Evolutionary conservation across 2,888 invertebrate genomes (phyloP), one percentile per base, ranked within the genome.

Genomic region (Ennomos quercinarius): DNA sequence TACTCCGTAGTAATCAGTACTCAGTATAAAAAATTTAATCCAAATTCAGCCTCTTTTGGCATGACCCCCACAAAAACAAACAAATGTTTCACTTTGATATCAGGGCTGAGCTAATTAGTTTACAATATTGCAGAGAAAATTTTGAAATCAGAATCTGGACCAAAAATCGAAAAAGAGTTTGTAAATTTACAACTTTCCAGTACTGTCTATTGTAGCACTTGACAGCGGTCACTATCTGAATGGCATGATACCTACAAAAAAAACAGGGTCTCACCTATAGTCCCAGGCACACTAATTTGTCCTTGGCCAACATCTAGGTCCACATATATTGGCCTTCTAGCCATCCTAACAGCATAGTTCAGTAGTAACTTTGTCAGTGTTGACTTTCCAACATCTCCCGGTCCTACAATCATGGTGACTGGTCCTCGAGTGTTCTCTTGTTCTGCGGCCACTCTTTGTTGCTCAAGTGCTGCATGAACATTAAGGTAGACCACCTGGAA

Each of bases 231-330:
- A 17, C 17, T 17, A 3, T 2, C 17, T 3, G 3, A 1, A 17
- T 17, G 17, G 39, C 39, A 39, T n/a, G n/a, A 48, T 34, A 57
- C 54, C 42, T 27, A n/a, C n/a, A n/a, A 47, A 62, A n/a, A 13
- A 12, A 52, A 11, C 11, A 6, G 34, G n/a, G 34, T 50, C 11
- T 80, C 72, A 95, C 96, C 98, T 61, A 99, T 94, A 27, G 98
- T 98, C 9, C 99, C 99, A 0, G 99, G 98, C 63, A 99, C 95
- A 42, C 98, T 96, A 58, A 99, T 96, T 61, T 96, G 95, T 0
- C 98, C 98, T 87, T 99, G 99, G 0, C 99, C 99, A 0, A 99
- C 97, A 92, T 99, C 99, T 38, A 99, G 88, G 79, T 99, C 99
- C 0, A 99, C 98, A 85, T 95, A 98, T 57, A 99, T 96, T 0